These are phyloP conservation scores for Henicopernis longicauda DNA, from an alignment of 2,113 vertebrate genomes.

Conservation along the genomic window DNA sequence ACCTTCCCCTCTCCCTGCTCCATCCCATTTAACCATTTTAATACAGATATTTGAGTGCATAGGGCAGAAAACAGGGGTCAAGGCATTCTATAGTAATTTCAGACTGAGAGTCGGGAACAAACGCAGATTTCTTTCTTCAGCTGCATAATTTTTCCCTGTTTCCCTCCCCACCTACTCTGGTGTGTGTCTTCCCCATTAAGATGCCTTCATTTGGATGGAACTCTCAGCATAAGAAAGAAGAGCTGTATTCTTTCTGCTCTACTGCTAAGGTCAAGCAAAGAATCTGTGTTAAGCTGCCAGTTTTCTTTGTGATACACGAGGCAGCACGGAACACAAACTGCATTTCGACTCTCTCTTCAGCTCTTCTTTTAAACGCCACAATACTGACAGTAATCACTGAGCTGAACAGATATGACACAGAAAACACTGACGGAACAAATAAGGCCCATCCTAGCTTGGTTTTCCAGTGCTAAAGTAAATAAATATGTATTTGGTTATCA, in stretches of 20 bases:
- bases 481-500: background rate
- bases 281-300: background rate
- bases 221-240: background rate
- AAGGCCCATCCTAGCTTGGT: background rate
- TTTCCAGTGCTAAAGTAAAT: background rate
- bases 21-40: background rate
- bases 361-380: background rate
- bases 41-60: background rate
- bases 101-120: background rate
- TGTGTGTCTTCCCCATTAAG: background rate
- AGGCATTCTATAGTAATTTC: background rate
- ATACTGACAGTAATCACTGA: slow-evolving; percentile 1
- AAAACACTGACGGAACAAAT: background rate
- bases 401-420: background rate
- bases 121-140: background rate
- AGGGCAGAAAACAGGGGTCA: background rate
- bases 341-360: background rate
- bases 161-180: background rate
- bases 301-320: background rate
- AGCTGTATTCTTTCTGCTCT: background rate
- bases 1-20: background rate
- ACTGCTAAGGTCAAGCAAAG: background rate
- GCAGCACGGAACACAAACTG: background rate
- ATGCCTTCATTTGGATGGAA: background rate
- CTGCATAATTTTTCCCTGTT: background rate